Base-by-base conservation (phyloP, 2,888 invertebrate genomes). In the Brachycybe producta region DNA sequence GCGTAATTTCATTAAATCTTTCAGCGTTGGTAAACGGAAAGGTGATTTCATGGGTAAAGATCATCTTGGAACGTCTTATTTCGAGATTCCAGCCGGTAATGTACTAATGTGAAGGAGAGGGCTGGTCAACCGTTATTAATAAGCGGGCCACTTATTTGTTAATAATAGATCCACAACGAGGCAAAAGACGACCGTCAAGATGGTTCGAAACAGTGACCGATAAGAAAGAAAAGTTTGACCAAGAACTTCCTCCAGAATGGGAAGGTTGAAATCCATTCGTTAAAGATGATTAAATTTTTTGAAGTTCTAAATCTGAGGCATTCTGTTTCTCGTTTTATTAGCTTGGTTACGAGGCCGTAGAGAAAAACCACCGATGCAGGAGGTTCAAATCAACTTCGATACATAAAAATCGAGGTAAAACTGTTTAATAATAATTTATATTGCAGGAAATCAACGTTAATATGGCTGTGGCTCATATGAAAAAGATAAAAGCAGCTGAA, bases 231-330 rank as follows among this genome's bases (percentile, higher is more conserved):
- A 65, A 72, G 23, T 82, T 82, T 59, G 75, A 80, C 55, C 77
- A 80, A 61, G 82, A 84, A 60, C 62, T 84, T 59, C 84, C 88
- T 0, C 76, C 83, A 1, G 88, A 88, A 67, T 90, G 90, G 90
- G 84, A 86, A 63, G 57, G 64, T 63, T 46, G 39, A 28, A 24
- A 15, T 5, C n/a, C 5, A 11, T 24, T n/a, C 44, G 39, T 17
- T 11, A 32, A 32, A 30, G 11, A 27, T 36, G 30, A 34, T 11
- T 35, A 5, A 24, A 15, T 7, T 17, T 17, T 40, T 32, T 27
- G 24, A 17, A 39, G 19, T 48, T 23, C 26, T n/a, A n/a, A n/a
- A n/a, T n/a, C n/a, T n/a, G n/a, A n/a, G n/a, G n/a, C n/a, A 34
- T 17, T 39, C 11, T 21, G 15, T 36, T 3, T 13, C 13, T 40